A percentile compares a stretch with the other conserved stretches of the same genome.
phyloP scores from a whole-genome alignment of 2,888 invertebrate species.

The Eupithecia insigniata region DNA sequence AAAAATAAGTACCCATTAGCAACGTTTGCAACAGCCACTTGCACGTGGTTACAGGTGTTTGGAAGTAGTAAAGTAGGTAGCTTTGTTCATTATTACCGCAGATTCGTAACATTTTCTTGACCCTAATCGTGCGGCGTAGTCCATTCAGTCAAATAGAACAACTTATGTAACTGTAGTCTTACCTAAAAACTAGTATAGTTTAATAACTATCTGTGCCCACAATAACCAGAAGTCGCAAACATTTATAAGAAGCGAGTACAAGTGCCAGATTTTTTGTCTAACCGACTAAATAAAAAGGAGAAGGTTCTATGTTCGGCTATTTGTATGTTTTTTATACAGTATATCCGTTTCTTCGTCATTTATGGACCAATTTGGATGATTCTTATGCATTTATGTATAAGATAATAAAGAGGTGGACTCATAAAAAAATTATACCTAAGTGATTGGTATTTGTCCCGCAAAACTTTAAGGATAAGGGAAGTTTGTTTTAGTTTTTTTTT shows the following conservation, averaged over 20 bases:
- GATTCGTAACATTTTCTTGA: conserved; percentile 45
- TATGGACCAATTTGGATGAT: too few relatives aligned
- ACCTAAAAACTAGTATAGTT: not conserved
- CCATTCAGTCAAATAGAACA: conserved; percentile 43
- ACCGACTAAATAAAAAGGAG: too few relatives aligned
- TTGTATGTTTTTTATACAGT: too few relatives aligned
- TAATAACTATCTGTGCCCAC: not conserved
- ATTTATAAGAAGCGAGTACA: conserved; percentile 29
- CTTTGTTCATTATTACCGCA: conserved; percentile 20
- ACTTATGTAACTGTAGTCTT: conserved; percentile 3
- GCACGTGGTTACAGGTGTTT: not conserved
- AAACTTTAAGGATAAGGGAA: too few relatives aligned
- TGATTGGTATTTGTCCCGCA: too few relatives aligned
- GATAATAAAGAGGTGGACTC: too few relatives aligned
- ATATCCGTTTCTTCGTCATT: too few relatives aligned
- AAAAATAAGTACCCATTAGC: not conserved
- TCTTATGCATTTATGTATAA: too few relatives aligned
- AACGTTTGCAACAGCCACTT: not conserved
- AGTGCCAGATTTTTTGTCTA: too few relatives aligned
- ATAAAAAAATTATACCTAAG: too few relatives aligned
- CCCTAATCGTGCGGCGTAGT: conserved; percentile 57
- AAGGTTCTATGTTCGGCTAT: too few relatives aligned
- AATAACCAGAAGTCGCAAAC: conserved; percentile 49
- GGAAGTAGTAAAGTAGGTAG: not conserved
- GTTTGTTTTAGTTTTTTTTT: too few relatives aligned